Evolutionary conservation across 2,113 vertebrate genomes (phyloP), one percentile per base, ranked within the genome.

Genomic region (Plecturocebus donacophilus): DNA sequence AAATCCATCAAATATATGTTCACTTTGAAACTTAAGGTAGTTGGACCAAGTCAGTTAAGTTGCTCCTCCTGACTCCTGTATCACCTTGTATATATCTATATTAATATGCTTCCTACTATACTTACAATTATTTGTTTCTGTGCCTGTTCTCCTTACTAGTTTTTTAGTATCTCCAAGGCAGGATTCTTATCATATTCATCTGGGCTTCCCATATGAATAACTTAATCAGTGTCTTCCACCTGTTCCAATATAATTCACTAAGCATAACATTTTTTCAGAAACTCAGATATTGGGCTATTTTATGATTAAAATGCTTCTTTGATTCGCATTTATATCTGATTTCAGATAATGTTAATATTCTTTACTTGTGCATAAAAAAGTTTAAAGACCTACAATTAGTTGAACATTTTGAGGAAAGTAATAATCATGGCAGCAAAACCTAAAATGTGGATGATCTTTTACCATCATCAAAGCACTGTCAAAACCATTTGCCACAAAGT

Each of bases 241-340:
- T 61, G 42, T 91, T 84, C 80, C 23, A 90, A 79, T 49, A 47
- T 38, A 83, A 88, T 66, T 87, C 17, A 80, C 30, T 71, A 92
- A 52, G 20, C 93, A 85, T 87, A 47, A n/a, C 11, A n/a, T 89
- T 82, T 79, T 83, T 83, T 79, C 25, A 90, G 64, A 11, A 90
- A 49, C 42, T 76, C 40, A 82, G 82, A 49, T 68, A 87, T 70
- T 38, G 13, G 35, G 6, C 17, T 49, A 81, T 58, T 77, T 40
- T 38, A 19, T 42, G 20, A 93, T 79, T 89, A 82, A 88, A 80
- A 91, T 54, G 32, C 88, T 97, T 58, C 8, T 81, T 81, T 94
- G 13, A 14, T 11, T 94, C 10, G 20, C 16, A 54, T 35, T 54
- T 83, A 88, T 42, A 35, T 94, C 20, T 73, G 64, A 85, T 82